Evolutionary conservation across 2,113 vertebrate species (phyloP), one percentile per base, ranked within the genome.

Genomic region (Arizona elegans): DNA sequence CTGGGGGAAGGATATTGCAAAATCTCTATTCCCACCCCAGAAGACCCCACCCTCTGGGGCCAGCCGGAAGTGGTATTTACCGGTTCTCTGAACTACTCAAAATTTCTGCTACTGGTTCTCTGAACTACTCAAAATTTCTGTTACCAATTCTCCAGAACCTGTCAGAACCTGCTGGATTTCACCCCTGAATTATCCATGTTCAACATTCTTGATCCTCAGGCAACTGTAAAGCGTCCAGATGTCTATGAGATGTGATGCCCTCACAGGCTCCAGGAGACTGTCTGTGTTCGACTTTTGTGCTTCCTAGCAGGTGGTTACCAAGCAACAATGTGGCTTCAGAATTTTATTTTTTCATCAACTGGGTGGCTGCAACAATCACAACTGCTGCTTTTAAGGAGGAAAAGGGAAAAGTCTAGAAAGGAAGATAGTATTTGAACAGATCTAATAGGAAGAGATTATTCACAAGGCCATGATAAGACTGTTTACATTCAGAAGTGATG

Each of bases 251-350:
- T 43, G 93, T 0, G 5, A 95, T 12, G 2, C 86, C 15, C 0
- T 29, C 50, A 0, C 12, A 75, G 90, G 91, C 92, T 89, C 87
- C 90, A 17, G 90, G 91, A 81, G 75, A 54, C 65, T 86, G 38
- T 88, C 70, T 0, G 0, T 70, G 54, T 5, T 21, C 43, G 43
- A 91, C 85, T 65, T 47, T 2, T 52, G 10, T 62, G 91, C 95
- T 95, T 86, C 86, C 43, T 55, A 0, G 87, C 95, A 91, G 93
- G 93, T 93, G 91, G 94, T 97, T 94, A 93, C 96, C 96, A 90
- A 94, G 95, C 96, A 96, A 95, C 94, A 21, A 75, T 23, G 43
- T 85, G 13, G 89, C 89, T 93, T 88, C 94, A 85, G 91, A 5
- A 54, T 86, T 3, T 0, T 19, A 0, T 53, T 33, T 90, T 94